Percentiles rank a stretch among this genome's conserved stretches.
Conservation (phyloP, 2,888 invertebrate species). For the Tetanocera ferruginea region DNA sequence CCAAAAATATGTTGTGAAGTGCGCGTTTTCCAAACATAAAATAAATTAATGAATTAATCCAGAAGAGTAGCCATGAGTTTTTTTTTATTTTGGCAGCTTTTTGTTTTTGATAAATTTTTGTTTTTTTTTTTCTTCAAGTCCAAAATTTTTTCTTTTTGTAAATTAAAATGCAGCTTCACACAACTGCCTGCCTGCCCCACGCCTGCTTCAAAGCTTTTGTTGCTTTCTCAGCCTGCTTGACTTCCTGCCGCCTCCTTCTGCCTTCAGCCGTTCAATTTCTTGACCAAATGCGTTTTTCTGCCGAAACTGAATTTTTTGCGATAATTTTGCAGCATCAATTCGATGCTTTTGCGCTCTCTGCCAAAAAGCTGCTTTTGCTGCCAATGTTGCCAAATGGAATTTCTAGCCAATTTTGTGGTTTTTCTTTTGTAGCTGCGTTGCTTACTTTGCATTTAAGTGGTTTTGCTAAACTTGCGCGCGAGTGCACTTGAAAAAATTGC, state of each 20-base stretch:
- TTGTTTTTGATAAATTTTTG: neutral
- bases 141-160: conserved; percentile 39
- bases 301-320: conserved; percentile 47
- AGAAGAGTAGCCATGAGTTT: neutral
- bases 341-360: conserved; percentile 43
- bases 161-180: neutral
- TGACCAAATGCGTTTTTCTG: conserved; percentile 20
- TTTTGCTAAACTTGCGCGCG: conserved; percentile 37
- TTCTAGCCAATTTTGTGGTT: conserved; percentile 59
- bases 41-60: neutral
- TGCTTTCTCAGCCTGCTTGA: conserved; percentile 11
- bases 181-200: too few relatives aligned
- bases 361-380: conserved; percentile 34
- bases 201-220: conserved; percentile 13
- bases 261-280: conserved; percentile 23
- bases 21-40: neutral
- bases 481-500: neutral
- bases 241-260: conserved; percentile 11
- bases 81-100: neutral
- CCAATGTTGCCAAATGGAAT: conserved; percentile 66
- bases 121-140: conserved; percentile 20
- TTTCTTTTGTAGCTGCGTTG: conserved; percentile 54
- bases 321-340: conserved; percentile 49
- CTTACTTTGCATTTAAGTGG: conserved; percentile 60
- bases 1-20: neutral